Percentiles rank a stretch among this genome's conserved stretches.
phyloP scores from a whole-genome alignment of 2,113 vertebrate species.

The Erythrocebus patas region DNA sequence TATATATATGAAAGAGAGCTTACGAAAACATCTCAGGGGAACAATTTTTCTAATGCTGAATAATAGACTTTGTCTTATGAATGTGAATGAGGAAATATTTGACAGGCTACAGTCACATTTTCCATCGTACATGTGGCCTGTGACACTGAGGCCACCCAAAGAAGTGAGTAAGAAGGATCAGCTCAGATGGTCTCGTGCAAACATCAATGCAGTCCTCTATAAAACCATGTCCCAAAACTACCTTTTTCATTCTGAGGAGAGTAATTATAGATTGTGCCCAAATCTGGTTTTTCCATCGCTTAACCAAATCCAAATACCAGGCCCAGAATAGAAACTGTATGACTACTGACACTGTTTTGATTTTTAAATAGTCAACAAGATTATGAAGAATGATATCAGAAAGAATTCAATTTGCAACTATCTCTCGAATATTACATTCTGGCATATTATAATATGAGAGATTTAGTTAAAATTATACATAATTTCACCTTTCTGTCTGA shows the following conservation, averaged over 20 bases:
- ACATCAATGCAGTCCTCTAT: neutral
- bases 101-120: neutral
- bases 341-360: neutral
- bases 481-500: neutral
- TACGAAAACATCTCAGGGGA: neutral
- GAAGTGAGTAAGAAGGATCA: neutral
- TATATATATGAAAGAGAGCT: neutral
- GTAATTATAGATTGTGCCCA: neutral
- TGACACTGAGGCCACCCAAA: neutral
- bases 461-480: neutral
- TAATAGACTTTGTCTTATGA: neutral
- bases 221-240: neutral
- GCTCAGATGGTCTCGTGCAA: neutral
- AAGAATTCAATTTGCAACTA: constrained; percentile 13
- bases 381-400: neutral
- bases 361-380: constrained; percentile 32
- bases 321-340: neutral
- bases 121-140: neutral
- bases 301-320: neutral
- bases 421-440: neutral
- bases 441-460: neutral
- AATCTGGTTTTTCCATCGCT: neutral
- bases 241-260: neutral
- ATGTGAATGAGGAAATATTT: neutral
- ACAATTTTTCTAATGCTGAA: constrained; percentile 21